A percentile compares a stretch with the other conserved stretches of the same genome.
Conservation (phyloP, 2,797 vertebrate genomes). For the Cynopterus sphinx region DNA sequence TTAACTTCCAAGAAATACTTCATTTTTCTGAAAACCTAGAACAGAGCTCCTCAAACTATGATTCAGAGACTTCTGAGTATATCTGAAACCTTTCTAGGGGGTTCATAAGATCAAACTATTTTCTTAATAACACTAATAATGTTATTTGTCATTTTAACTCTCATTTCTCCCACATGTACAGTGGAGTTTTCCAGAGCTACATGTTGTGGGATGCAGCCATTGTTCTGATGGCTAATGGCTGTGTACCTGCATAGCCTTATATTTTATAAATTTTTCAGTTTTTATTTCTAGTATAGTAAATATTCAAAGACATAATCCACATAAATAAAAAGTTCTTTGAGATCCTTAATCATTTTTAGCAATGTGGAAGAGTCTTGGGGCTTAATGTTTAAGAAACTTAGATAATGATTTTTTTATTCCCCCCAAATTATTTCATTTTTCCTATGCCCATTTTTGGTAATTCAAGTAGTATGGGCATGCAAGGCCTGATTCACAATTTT, state of each 20-base stretch:
- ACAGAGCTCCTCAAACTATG: not conserved
- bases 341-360: not conserved
- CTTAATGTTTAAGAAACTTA: not conserved
- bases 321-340: not conserved
- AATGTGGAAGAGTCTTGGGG: not conserved
- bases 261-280: not conserved
- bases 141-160: not conserved
- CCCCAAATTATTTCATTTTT: not conserved
- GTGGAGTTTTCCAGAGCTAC: not conserved
- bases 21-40: not conserved
- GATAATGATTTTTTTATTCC: not conserved
- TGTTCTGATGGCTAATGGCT: not conserved
- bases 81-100: not conserved
- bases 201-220: not conserved
- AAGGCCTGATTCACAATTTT: not conserved
- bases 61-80: not conserved
- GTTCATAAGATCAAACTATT: not conserved
- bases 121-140: not conserved
- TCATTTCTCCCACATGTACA: not conserved
- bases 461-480: not conserved
- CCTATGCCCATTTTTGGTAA: not conserved
- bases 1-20: constrained; percentile 6
- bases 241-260: not conserved
- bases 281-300: not conserved
- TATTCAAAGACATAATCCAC: not conserved